Evolutionary conservation across 2,888 invertebrate species (phyloP).

Genomic region (Priocnemis perturbator): DNA sequence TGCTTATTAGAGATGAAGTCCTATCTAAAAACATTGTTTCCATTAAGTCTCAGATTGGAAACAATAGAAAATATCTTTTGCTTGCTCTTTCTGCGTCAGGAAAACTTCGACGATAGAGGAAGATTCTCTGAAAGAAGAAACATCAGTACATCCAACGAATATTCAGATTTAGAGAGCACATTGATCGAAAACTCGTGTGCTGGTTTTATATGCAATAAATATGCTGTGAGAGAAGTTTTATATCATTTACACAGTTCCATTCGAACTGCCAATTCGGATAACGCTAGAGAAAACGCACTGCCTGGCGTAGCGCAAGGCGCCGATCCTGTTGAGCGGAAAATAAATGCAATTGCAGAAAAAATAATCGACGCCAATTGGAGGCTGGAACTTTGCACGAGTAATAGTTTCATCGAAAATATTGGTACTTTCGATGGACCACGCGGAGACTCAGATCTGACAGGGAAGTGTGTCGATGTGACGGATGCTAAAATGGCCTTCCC

Average conservation of each 20-base stretch:
- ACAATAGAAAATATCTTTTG: constrained; percentile 85
- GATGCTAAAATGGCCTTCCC: constrained; percentile 53
- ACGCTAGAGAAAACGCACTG: constrained; percentile 65
- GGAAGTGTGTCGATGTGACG: constrained; percentile 2
- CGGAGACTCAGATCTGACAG: constrained; percentile 3
- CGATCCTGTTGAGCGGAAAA: constrained; percentile 14
- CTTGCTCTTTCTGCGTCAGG: constrained; percentile 81
- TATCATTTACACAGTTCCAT: constrained; percentile 78
- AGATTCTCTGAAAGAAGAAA: constrained; percentile 72
- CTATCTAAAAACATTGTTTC: constrained; percentile 53
- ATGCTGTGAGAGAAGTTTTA: constrained; percentile 79
- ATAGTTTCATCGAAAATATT: constrained; percentile 76
- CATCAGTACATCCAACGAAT: constrained; percentile 69
- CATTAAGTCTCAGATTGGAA: constrained; percentile 74
- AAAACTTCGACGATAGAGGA: constrained; percentile 77
- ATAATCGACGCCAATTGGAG: constrained; percentile 83
- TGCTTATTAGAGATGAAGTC: constrained; percentile 55
- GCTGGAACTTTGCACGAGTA: constrained; percentile 81
- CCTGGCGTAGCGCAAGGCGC: constrained; percentile 53
- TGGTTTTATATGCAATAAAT: constrained; percentile 80
- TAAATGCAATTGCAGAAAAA: constrained; percentile 20
- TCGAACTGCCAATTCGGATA: constrained; percentile 74
- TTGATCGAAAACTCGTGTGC: constrained; percentile 65
- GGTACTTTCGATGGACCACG: constrained; percentile 10
- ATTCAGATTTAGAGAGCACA: constrained; percentile 60